Base-by-base conservation (phyloP, 2,113 vertebrate genomes). In the Vimba vimba region DNA sequence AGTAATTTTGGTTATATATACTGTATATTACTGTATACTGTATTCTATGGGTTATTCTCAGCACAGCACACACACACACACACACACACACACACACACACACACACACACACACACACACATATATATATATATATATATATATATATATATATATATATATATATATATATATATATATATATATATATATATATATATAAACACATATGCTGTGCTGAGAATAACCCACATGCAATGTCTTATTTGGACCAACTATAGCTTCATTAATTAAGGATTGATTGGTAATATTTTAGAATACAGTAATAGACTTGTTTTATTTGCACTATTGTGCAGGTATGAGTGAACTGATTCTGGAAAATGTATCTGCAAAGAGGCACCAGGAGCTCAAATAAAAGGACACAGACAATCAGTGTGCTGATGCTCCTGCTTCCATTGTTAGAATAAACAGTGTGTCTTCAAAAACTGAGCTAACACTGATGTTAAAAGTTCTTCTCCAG, bases 341-440 rank as follows among this genome's bases (percentile, higher is more conserved):
- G 10, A 36, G 30, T 39, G 21, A 23, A 68, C 30, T n/a, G 13
- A 45, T 76, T 84, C 55, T 62, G 12, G 55, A 62, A 84, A 90
- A 87, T 84, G 64, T 60, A 23, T 57, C 55, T 57, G 55, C 55
- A 73, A 43, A n/a, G 23, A 73, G 69, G 12, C 73, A 75, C 6
- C 12, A 17, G 13, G 43, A 47, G 43, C 43, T 50, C 6, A 27
- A 27, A 39, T 36, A 17, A 71, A 75, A 86, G 33, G 85, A 77
- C 4, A 33, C 25, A 90, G 87, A 88, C 89, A 82, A 76, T 77
- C 75, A 88, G 89, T 91, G 86, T n/a, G 91, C 93, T 93, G 89
- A 91, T 86, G 43, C 62, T 8, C 86, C 30, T 79, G 85, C 57
- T 87, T 91, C 87, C 88, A 92, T 92, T 94, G 92, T 93, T 77